Conservation (phyloP, 1,140 invertebrate genomes). For the Drosophila triauraria region DNA sequence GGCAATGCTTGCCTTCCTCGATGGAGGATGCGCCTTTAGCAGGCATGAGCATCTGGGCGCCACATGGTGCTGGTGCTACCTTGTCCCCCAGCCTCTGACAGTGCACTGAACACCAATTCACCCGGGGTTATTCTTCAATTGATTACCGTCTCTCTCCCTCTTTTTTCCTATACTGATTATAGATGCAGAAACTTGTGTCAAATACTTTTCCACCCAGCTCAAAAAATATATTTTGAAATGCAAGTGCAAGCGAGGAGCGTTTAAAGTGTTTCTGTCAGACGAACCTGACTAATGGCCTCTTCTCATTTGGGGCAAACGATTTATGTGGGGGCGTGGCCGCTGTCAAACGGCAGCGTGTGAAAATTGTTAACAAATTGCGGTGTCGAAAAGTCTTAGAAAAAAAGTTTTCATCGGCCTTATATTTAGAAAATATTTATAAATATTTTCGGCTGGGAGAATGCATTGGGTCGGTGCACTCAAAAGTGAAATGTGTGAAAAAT, state of each 20-base stretch:
- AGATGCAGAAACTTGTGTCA: slow-evolving; percentile 31
- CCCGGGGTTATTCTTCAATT: slow-evolving; percentile 19
- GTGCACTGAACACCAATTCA: slow-evolving; percentile 42
- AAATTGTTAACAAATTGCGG: slow-evolving; percentile 82
- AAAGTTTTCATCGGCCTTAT: slow-evolving; percentile 60
- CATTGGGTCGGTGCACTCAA: slow-evolving; percentile 48
- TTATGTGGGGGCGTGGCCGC: slow-evolving; percentile 66
- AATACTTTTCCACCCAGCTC: slow-evolving; percentile 20
- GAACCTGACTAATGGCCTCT: slow-evolving; percentile 67
- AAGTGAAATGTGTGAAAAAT: slow-evolving; percentile 80
- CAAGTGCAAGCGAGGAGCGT: slow-evolving; percentile 46
- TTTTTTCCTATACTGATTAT: slow-evolving; percentile 4
- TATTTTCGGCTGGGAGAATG: slow-evolving; percentile 37
- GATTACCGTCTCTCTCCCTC: slow-evolving; percentile 18
- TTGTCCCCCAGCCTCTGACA: slow-evolving; percentile 56
- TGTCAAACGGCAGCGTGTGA: slow-evolving; percentile 75
- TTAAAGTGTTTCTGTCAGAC: slow-evolving; percentile 60
- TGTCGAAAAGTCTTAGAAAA: slow-evolving; percentile 71
- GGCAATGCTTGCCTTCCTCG: slow-evolving; percentile 12
- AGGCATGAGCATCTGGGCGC: slow-evolving; percentile 64
- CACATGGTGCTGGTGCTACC: slow-evolving; percentile 71
- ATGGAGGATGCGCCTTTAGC: slow-evolving; percentile 1
- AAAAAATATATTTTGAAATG: slow-evolving; percentile 23
- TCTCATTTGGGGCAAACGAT: slow-evolving; percentile 54
- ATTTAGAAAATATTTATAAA: slow-evolving; percentile 70